A percentile compares a stretch with the other conserved stretches of the same genome.
phyloP scores from a whole-genome alignment of 1,140 invertebrate species.

The Drosophila erecta region DNA sequence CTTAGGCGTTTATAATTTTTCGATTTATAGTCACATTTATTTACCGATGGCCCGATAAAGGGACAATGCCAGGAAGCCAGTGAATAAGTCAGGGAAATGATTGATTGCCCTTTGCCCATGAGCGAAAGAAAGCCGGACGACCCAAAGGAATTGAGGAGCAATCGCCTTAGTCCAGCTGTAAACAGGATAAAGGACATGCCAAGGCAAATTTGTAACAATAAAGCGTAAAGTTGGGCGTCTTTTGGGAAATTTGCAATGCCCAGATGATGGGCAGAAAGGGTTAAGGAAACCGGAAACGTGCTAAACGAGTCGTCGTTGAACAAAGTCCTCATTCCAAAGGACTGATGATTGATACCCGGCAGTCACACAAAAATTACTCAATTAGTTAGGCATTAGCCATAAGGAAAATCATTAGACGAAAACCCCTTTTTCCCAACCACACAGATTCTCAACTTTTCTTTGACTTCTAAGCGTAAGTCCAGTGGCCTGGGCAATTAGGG shows the following conservation, averaged over 20 bases:
- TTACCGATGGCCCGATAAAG: constrained; percentile 45
- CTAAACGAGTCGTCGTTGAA: constrained; percentile 47
- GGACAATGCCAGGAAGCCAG: constrained; percentile 44
- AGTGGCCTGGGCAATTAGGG: constrained; percentile 68
- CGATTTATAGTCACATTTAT: constrained; percentile 82
- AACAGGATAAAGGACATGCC: constrained; percentile 61
- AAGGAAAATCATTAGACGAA: constrained; percentile 56
- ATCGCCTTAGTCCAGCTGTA: constrained; percentile 43
- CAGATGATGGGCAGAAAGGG: constrained; percentile 24
- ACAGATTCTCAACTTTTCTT: constrained; percentile 14
- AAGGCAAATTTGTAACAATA: constrained; percentile 76
- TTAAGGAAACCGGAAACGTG: constrained; percentile 41
- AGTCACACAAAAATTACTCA: constrained; percentile 77
- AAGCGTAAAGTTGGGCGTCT: constrained; percentile 72
- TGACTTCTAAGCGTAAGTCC: constrained; percentile 51
- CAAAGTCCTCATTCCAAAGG: constrained; percentile 21
- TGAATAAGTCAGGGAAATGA: constrained; percentile 70
- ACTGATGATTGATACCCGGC: constrained; percentile 68
- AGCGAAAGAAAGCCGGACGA: constrained; percentile 63
- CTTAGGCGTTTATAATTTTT: constrained; percentile 81
- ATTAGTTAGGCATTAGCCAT: constrained; percentile 74
- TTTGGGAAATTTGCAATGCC: constrained; percentile 76
- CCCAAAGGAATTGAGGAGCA: constrained; percentile 65
- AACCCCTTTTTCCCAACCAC: constrained; percentile 41
- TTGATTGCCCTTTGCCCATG: constrained; percentile 62